A percentile compares a stretch with the other conserved stretches of the same genome.
These are phyloP conservation scores for Danio aesculapii DNA, from an alignment of 2,797 vertebrate species.

Conservation along the genomic window DNA sequence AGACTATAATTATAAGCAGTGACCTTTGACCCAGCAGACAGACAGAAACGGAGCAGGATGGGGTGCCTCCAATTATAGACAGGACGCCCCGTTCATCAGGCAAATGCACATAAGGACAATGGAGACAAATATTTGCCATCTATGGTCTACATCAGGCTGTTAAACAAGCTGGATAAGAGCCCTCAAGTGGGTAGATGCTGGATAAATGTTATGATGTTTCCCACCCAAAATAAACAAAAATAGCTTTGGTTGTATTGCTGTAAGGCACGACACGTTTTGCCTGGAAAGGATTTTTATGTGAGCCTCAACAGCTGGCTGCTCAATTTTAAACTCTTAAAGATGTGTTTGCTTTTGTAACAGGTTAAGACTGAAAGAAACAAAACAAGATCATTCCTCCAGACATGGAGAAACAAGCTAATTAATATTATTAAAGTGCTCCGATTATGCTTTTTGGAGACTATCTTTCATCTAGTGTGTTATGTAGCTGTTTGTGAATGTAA, in stretches of 20 bases:
- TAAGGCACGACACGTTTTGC: conserved; percentile 23
- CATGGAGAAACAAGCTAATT: neutral
- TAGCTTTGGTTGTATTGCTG: conserved; percentile 24
- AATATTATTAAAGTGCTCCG: too few species aligned
- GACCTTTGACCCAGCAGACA: conserved; percentile 56
- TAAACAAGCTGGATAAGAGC: conserved; percentile 12
- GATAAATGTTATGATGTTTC: conserved; percentile 33
- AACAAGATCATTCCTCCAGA: neutral
- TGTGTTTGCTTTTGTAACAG: conserved; percentile 32
- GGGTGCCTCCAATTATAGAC: conserved; percentile 61
- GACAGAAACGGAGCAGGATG: conserved; percentile 54
- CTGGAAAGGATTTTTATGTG: conserved; percentile 23
- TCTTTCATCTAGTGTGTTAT: too few species aligned
- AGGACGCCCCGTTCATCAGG: conserved; percentile 57
- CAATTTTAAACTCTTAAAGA: conserved; percentile 25
- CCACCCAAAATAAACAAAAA: conserved; percentile 33
- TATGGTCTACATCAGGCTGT: conserved; percentile 30
- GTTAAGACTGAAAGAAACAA: conserved; percentile 9
- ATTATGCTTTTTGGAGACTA: too few species aligned
- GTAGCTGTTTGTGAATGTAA: too few species aligned
- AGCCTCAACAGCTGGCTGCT: conserved; percentile 26
- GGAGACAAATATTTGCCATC: conserved; percentile 48
- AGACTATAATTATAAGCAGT: conserved; percentile 58
- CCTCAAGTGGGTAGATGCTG: conserved; percentile 26
- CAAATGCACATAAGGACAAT: conserved; percentile 54